Conservation (phyloP, 2,888 invertebrate species). For the Epinotia ramella region DNA sequence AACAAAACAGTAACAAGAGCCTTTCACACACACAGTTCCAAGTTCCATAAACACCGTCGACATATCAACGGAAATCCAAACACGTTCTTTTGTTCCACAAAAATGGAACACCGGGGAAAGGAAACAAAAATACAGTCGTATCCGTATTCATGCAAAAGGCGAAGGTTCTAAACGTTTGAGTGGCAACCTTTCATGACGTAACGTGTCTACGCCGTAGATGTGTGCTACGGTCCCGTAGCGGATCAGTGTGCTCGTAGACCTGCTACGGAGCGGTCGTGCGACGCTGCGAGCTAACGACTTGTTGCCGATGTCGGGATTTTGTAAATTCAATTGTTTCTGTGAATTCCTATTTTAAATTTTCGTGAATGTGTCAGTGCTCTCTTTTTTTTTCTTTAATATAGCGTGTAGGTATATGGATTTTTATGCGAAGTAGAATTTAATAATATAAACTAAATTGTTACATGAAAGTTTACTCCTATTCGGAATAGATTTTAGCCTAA, state of each 20-base stretch:
- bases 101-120: slow-evolving; percentile 71
- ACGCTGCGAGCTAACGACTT: slow-evolving; percentile 30
- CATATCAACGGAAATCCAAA: slow-evolving; percentile 62
- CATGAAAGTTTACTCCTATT: background rate
- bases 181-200: slow-evolving; percentile 74
- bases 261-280: slow-evolving; percentile 60
- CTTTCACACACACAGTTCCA: slow-evolving; percentile 23
- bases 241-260: slow-evolving; percentile 70
- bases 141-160: slow-evolving; percentile 77
- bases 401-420: background rate
- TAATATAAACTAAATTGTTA: background rate
- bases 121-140: slow-evolving; percentile 76
- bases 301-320: slow-evolving; percentile 32
- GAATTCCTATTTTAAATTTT: slow-evolving; percentile 22
- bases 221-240: slow-evolving; percentile 61
- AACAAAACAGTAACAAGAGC: slow-evolving; percentile 22
- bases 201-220: slow-evolving; percentile 61
- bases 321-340: slow-evolving; percentile 14
- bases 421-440: background rate
- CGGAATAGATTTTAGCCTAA: background rate
- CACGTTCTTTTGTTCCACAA: slow-evolving; percentile 66
- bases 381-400: background rate
- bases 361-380: slow-evolving; percentile 14
- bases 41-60: slow-evolving; percentile 32
- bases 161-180: slow-evolving; percentile 75